Conservation (phyloP, 1,140 invertebrate genomes). For the Brachystomella parvula region DNA sequence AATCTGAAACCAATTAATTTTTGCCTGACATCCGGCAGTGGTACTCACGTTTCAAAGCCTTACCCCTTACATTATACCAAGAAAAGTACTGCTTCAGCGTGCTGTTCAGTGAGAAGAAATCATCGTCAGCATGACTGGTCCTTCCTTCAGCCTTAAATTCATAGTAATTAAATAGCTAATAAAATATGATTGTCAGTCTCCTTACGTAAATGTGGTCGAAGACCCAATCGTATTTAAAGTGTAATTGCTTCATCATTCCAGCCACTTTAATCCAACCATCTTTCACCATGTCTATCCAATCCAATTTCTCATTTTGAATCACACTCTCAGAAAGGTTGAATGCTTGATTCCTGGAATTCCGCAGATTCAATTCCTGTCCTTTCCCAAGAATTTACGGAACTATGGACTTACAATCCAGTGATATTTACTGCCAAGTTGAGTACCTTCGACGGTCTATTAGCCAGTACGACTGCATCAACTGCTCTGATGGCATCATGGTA, state of each 20-base stretch:
- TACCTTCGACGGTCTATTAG: conserved; percentile 8
- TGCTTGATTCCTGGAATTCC: background rate
- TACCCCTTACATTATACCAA: conserved; percentile 5
- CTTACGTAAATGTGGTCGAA: conserved; percentile 20
- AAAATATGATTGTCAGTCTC: background rate
- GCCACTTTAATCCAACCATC: conserved; percentile 25
- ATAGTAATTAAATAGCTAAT: background rate
- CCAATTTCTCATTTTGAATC: background rate
- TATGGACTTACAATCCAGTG: background rate
- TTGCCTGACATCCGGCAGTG: background rate
- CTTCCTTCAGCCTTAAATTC: background rate
- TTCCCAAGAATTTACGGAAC: background rate
- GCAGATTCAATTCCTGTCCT: background rate
- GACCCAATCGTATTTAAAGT: conserved; percentile 21
- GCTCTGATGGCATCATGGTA: conserved; percentile 10
- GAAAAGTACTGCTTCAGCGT: conserved; percentile 7
- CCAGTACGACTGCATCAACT: conserved; percentile 7
- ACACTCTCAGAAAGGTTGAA: background rate
- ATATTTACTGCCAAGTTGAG: conserved; percentile 17
- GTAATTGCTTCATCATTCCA: conserved; percentile 15
- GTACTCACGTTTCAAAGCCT: background rate
- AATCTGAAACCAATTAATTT: background rate
- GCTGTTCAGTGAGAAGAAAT: background rate
- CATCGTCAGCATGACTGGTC: background rate
- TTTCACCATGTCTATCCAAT: conserved; percentile 15